Evolutionary conservation across 2,888 invertebrate species (phyloP), one percentile per base, ranked within the genome.

Genomic region (Masnerella sp.): DNA sequence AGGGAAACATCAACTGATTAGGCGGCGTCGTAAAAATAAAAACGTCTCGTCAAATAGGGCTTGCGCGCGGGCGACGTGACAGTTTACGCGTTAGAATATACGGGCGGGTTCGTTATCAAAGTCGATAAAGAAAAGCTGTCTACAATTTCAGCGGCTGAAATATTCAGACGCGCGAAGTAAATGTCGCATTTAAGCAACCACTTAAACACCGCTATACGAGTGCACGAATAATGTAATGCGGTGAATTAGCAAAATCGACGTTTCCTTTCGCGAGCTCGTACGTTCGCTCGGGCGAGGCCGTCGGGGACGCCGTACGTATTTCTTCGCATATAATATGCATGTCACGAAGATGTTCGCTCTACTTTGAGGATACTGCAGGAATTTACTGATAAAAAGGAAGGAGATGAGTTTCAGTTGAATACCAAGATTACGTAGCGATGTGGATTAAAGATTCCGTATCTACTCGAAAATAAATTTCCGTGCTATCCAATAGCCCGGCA

Each of bases 291-390:
- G 56, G 67, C 56, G 59, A 54, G 30, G 34, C 40, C 61, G 32
- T 54, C 18, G 22, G n/a, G n/a, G n/a, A 22, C 15, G 54, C 45
- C 42, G 30, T 64, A 47, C 58, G 51, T 64, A 68, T 73, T 62
- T 68, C 62, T 73, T 68, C 56, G 20, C 49, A 73, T 73, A 68
- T 64, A 73, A 73, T 73, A 73, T 73, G 73, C 73, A 62, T 52
- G 68, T 73, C 73, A 73, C 73, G 73, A 59, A 62, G 68, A 67
- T 73, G 62, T 73, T 73, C 72, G 49, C 49, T 61, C 71, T 42
- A 65, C 59, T 67, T 65, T 47, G 65, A 61, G 36, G 49, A 58
- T 61, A 49, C 45, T 30, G 47, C 47, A 30, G 65, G 30, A 61
- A 61, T 72, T 65, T 40, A 42, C 59, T 72, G 59, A 72, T 67